A percentile compares a stretch with the other conserved stretches of the same genome.
Evolutionary conservation across 2,113 vertebrate genomes (phyloP).

Genomic region (Elaphurus davidianus): DNA sequence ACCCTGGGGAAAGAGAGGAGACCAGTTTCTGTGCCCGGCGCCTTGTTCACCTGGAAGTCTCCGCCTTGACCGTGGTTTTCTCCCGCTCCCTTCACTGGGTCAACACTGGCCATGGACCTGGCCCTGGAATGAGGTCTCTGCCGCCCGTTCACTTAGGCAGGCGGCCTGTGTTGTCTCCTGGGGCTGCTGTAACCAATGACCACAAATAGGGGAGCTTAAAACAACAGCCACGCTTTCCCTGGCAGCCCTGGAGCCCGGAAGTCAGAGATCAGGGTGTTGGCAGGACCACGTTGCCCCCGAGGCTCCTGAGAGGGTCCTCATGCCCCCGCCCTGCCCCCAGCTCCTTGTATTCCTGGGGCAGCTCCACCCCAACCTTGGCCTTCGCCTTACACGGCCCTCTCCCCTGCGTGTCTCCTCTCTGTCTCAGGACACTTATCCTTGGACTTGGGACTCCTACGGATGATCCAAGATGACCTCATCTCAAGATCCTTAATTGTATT

Average conservation of each 20-base stretch:
- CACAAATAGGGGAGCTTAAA: background rate
- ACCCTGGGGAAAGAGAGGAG: background rate
- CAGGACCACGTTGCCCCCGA: rapidly evolving
- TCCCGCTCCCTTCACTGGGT: background rate
- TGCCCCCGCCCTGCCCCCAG: background rate
- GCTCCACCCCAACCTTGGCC: background rate
- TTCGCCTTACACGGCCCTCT: rapidly evolving
- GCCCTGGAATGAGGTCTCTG: background rate
- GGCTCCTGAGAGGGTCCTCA: background rate
- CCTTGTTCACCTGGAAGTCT: background rate
- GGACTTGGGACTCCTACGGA: background rate
- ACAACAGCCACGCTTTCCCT: background rate
- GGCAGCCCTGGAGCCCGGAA: background rate
- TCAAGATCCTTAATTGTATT: background rate
- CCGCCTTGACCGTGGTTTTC: background rate
- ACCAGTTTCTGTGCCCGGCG: background rate
- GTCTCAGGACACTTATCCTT: background rate
- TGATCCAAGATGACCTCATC: background rate
- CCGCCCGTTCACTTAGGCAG: background rate
- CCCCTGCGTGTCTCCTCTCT: background rate
- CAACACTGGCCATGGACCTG: background rate
- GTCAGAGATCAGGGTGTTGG: background rate
- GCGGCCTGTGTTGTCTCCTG: background rate
- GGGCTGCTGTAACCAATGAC: background rate
- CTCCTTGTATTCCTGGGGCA: background rate